A percentile compares a stretch with the other conserved stretches of the same genome.
Evolutionary conservation across 2,888 invertebrate genomes (phyloP).

Genomic region (Penaeus monodon): DNA sequence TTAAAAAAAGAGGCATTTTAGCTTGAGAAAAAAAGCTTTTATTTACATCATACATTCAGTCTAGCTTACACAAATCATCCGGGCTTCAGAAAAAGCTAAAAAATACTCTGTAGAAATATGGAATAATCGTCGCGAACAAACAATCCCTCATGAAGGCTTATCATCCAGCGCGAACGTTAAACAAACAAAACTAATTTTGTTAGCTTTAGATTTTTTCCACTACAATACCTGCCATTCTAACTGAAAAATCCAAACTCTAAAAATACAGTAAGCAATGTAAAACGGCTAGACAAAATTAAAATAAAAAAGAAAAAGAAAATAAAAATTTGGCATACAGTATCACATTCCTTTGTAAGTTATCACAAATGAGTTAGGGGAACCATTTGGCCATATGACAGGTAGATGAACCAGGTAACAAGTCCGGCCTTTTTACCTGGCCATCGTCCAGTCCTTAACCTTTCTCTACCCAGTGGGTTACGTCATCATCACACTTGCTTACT

Average conservation of each 20-base stretch:
- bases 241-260: background rate
- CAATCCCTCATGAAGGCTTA: slow-evolving; percentile 11
- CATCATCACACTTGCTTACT: too few species aligned
- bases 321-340: slow-evolving; percentile 49
- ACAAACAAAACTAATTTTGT: slow-evolving; percentile 38
- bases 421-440: too few species aligned
- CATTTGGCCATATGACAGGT: background rate
- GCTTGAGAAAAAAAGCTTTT: slow-evolving; percentile 25
- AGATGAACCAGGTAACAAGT: too few species aligned
- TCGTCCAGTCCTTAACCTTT: too few species aligned
- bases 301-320: slow-evolving; percentile 15
- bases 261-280: too few species aligned
- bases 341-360: slow-evolving; percentile 40
- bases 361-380: slow-evolving; percentile 26
- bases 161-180: background rate
- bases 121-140: slow-evolving; percentile 32
- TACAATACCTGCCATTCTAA: slow-evolving; percentile 29
- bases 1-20: slow-evolving; percentile 8
- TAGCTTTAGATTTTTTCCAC: slow-evolving; percentile 39
- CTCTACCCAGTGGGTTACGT: too few species aligned
- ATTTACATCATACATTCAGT: slow-evolving; percentile 25
- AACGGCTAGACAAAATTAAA: too few species aligned
- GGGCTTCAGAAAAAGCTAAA: background rate
- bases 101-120: slow-evolving; percentile 8
- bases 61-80: slow-evolving; percentile 19